Conservation (phyloP, 2,888 invertebrate genomes). For the Parnassius smintheus region DNA sequence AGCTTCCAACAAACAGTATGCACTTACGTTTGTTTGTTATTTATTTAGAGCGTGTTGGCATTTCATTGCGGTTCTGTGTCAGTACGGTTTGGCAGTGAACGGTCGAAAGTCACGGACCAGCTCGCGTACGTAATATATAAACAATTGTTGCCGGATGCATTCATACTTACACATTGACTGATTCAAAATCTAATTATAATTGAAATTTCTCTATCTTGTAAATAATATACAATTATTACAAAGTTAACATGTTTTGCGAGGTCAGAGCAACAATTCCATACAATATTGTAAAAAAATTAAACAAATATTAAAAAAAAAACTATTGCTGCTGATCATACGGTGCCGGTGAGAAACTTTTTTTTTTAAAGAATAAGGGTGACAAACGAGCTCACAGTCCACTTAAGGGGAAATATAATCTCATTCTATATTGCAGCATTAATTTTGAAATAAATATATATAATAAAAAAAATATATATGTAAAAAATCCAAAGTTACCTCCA, state of each 20-base stretch:
- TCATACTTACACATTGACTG: slow-evolving; percentile 16
- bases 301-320: no score
- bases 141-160: slow-evolving; percentile 1
- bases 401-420: no score
- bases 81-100: slow-evolving; percentile 11
- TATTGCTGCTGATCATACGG: no score
- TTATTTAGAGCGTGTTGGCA: slow-evolving; percentile 20
- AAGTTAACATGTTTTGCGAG: background rate
- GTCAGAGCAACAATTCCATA: background rate
- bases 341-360: no score
- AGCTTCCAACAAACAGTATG: slow-evolving; percentile 5
- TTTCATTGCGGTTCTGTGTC: slow-evolving; percentile 11
- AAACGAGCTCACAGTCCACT: no score
- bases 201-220: slow-evolving; percentile 10
- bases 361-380: no score
- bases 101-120: slow-evolving; percentile 8
- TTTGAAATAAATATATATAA: no score
- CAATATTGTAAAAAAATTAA: no score
- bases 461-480: no score
- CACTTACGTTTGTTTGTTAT: slow-evolving; percentile 16
- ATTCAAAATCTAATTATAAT: slow-evolving; percentile 6
- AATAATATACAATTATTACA: slow-evolving; percentile 6
- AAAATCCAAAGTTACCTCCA: no score
- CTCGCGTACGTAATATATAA: slow-evolving; percentile 6
- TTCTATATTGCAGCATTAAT: no score